phyloP scores from a whole-genome alignment of 1,140 invertebrate species.

The Drosophila varians region DNA sequence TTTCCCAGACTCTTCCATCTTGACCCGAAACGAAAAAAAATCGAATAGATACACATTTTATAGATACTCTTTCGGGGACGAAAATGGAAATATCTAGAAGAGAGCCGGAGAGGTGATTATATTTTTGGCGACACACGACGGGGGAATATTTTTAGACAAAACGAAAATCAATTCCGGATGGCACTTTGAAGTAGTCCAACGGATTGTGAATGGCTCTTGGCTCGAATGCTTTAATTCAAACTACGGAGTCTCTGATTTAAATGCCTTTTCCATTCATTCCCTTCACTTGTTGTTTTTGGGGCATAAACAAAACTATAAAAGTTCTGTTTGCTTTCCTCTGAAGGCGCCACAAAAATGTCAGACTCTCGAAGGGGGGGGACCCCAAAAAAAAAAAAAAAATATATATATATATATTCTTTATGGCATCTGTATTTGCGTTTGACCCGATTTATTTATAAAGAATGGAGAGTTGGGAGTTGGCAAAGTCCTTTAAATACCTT shows the following conservation, averaged over 20 bases:
- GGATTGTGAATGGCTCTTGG: constrained; percentile 43
- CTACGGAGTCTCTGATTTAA: constrained; percentile 32
- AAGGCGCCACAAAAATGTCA: constrained; percentile 64
- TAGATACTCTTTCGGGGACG: background rate
- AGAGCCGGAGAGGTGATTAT: background rate
- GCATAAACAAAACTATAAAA: constrained; percentile 79
- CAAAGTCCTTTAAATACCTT: background rate
- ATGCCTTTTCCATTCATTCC: constrained; percentile 5
- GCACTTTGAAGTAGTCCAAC: constrained; percentile 64
- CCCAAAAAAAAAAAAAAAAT: no score
- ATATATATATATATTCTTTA: background rate
- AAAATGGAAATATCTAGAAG: background rate
- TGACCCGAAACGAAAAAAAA: background rate
- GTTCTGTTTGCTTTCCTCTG: no score
- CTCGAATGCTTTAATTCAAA: constrained; percentile 29
- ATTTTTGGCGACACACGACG: constrained; percentile 67
- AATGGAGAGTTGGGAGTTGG: constrained; percentile 9
- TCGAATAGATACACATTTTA: background rate
- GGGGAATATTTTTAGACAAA: constrained; percentile 59
- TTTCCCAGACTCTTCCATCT: background rate
- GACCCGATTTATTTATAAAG: constrained; percentile 72
- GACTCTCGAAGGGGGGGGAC: no score
- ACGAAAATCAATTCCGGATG: constrained; percentile 66
- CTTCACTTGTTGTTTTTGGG: constrained; percentile 44
- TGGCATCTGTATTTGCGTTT: constrained; percentile 35